Percentiles rank a stretch among this genome's conserved stretches.
Conservation (phyloP, 2,888 invertebrate genomes). For the Cylindroiulus punctatus region DNA sequence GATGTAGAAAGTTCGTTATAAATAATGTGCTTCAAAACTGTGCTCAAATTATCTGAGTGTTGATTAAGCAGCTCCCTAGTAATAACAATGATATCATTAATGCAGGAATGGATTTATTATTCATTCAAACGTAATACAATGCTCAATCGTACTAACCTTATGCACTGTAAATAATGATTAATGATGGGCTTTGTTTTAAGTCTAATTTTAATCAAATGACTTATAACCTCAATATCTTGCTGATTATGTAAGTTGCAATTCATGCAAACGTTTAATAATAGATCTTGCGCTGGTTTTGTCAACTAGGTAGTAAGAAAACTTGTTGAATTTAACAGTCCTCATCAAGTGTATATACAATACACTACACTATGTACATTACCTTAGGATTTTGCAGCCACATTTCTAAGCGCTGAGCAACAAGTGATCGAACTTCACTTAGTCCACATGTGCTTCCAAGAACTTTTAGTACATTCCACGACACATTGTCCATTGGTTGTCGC, state of each 20-base stretch:
- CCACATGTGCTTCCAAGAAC: constrained; percentile 87
- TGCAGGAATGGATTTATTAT: constrained; percentile 52
- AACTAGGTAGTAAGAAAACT: constrained; percentile 69
- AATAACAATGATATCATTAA: constrained; percentile 57
- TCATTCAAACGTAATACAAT: constrained; percentile 44
- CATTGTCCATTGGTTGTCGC: constrained; percentile 79
- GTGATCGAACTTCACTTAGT: constrained; percentile 82
- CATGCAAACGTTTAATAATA: constrained; percentile 88
- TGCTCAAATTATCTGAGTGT: constrained; percentile 83
- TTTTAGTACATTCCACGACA: constrained; percentile 87
- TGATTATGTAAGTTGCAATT: constrained; percentile 81
- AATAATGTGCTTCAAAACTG: constrained; percentile 88
- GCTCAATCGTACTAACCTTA: constrained; percentile 68
- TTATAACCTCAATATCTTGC: constrained; percentile 80
- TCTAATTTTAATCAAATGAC: constrained; percentile 86
- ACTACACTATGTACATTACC: constrained; percentile 26
- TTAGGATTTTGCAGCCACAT: constrained; percentile 95
- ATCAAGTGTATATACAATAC: too few species aligned
- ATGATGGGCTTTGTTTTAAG: constrained; percentile 93
- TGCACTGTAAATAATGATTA: constrained; percentile 86
- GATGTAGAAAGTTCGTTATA: constrained; percentile 91
- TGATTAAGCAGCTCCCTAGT: constrained; percentile 85
- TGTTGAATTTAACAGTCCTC: not conserved
- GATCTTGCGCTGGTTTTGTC: constrained; percentile 89
- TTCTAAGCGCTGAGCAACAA: constrained; percentile 84